Evolutionary conservation across 2,888 invertebrate genomes (phyloP).

Genomic region (Eilema sororculum): DNA sequence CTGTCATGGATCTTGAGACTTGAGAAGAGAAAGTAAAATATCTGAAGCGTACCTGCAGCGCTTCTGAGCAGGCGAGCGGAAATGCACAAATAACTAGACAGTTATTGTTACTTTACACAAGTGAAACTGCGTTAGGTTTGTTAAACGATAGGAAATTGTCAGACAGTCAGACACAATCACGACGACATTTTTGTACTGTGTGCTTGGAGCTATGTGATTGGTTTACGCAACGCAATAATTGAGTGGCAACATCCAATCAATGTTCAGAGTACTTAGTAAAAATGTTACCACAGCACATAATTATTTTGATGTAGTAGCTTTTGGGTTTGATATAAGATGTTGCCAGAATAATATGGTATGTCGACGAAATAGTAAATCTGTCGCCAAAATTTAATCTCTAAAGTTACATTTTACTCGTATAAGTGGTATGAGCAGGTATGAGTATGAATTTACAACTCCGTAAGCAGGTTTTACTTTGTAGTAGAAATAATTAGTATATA

Average conservation of each 20-base stretch:
- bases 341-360: too few relatives aligned
- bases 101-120: slow-evolving; percentile 39
- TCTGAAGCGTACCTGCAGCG: slow-evolving; percentile 55
- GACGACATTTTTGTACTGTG: slow-evolving; percentile 81
- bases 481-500: too few relatives aligned
- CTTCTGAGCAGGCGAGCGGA: slow-evolving; percentile 35
- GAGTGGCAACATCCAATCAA: slow-evolving; percentile 57
- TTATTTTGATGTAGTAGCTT: slow-evolving; percentile 4
- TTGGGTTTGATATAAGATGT: background rate
- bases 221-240: slow-evolving; percentile 50
- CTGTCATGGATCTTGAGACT: slow-evolving; percentile 64
- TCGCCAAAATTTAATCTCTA: too few relatives aligned
- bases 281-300: slow-evolving; percentile 39
- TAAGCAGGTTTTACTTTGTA: too few relatives aligned
- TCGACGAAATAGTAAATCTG: too few relatives aligned
- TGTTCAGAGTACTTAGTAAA: slow-evolving; percentile 41
- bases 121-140: slow-evolving; percentile 64
- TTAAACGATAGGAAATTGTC: slow-evolving; percentile 61
- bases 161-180: slow-evolving; percentile 61
- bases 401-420: too few relatives aligned
- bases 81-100: slow-evolving; percentile 35
- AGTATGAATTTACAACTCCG: background rate
- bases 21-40: slow-evolving; percentile 69
- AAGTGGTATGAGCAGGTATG: too few relatives aligned
- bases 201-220: slow-evolving; percentile 77